phyloP scores from a whole-genome alignment of 2,113 vertebrate species.

The Cygnus atratus region DNA sequence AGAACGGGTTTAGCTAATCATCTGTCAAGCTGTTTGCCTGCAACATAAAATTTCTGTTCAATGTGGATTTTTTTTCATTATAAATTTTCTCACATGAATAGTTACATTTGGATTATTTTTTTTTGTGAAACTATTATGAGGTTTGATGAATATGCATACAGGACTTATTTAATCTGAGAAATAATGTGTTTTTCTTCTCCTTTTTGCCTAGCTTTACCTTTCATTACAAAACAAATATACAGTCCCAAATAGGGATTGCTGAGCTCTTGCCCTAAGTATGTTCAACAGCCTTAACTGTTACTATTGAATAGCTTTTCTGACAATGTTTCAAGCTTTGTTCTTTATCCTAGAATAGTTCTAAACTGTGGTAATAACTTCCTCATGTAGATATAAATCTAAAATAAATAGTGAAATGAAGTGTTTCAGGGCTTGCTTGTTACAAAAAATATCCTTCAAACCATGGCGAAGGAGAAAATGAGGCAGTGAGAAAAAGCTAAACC shows the following conservation, averaged over 20 bases:
- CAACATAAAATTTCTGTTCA: neutral
- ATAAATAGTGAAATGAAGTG: slow-evolving; percentile 19
- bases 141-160: neutral
- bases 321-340: neutral
- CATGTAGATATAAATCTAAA: slow-evolving; percentile 22
- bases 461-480: neutral
- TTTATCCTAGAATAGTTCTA: neutral
- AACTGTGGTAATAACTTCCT: slow-evolving; percentile 14
- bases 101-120: neutral
- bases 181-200: neutral
- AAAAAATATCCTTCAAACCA: neutral
- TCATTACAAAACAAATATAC: neutral
- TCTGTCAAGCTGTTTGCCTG: neutral
- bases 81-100: neutral
- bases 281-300: neutral
- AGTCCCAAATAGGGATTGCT: neutral
- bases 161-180: neutral
- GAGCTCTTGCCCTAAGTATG: neutral
- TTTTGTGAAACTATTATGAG: neutral
- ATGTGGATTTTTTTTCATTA: neutral
- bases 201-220: neutral
- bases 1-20: neutral
- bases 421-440: slow-evolving; percentile 25
- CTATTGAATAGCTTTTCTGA: neutral
- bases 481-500: neutral